Evolutionary conservation across 2,888 invertebrate species (phyloP).

Genomic region (Tiliacea citrago): DNA sequence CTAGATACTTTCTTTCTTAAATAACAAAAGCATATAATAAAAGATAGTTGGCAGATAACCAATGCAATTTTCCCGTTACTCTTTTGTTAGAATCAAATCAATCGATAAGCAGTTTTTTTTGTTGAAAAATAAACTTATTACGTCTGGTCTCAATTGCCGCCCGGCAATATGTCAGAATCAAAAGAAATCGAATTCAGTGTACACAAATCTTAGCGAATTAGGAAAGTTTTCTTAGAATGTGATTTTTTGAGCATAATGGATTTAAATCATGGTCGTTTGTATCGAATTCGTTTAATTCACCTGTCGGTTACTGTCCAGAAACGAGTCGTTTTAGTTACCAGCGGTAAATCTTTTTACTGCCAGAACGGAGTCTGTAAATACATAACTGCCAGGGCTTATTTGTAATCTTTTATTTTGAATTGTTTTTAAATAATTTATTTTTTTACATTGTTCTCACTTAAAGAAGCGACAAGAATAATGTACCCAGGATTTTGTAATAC

Average conservation of each 20-base stretch:
- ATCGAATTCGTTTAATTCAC: conserved; percentile 19
- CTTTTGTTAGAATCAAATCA: conserved; percentile 40
- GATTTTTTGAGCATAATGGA: neutral
- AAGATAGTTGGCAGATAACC: conserved; percentile 16
- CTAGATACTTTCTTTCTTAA: conserved; percentile 7
- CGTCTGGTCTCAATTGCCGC: conserved; percentile 22
- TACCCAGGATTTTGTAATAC: no score
- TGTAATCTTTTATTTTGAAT: no score
- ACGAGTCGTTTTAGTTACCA: neutral
- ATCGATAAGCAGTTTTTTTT: conserved; percentile 11
- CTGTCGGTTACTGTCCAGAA: conserved; percentile 10
- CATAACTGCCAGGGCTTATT: no score
- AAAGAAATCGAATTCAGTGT: conserved; percentile 25
- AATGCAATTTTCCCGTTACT: conserved; percentile 11
- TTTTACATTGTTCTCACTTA: no score
- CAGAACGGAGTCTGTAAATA: neutral
- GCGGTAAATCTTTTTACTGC: neutral
- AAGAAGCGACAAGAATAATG: no score
- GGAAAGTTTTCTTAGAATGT: conserved; percentile 21
- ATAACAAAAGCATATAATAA: conserved; percentile 18
- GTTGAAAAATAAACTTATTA: conserved; percentile 11
- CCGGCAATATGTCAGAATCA: conserved; percentile 7
- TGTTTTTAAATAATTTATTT: no score
- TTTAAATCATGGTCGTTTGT: conserved; percentile 27
- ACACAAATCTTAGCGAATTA: conserved; percentile 23